phyloP scores from a whole-genome alignment of 2,888 invertebrate species.

The Ceratothoa steindachneri region DNA sequence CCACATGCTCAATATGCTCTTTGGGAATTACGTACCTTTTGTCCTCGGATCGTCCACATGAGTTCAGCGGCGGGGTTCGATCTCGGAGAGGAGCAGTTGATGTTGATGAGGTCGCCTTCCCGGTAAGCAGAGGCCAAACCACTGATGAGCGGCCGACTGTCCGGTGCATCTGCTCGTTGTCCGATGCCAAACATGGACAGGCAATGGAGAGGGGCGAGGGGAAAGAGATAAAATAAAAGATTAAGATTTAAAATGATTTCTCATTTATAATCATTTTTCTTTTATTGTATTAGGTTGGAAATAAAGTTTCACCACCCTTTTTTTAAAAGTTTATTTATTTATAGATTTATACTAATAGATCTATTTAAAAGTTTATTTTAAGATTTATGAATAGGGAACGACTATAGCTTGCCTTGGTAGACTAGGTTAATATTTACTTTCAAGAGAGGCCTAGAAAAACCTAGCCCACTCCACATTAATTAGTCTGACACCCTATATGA shows the following conservation, averaged over 20 bases:
- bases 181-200: not conserved
- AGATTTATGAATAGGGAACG: too few relatives aligned
- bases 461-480: too few relatives aligned
- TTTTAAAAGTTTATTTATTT: too few relatives aligned
- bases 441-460: too few relatives aligned
- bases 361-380: too few relatives aligned
- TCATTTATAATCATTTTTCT: not conserved
- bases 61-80: slow-evolving; percentile 24
- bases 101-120: slow-evolving; percentile 31
- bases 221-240: not conserved
- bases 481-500: too few relatives aligned
- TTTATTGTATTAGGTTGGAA: too few relatives aligned
- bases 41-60: slow-evolving; percentile 18
- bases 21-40: not conserved
- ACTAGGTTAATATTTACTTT: too few relatives aligned
- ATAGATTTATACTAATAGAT: too few relatives aligned
- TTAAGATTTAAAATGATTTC: not conserved
- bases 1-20: too few relatives aligned
- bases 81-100: slow-evolving; percentile 30
- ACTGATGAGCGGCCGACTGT: slow-evolving; percentile 12
- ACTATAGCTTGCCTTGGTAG: too few relatives aligned
- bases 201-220: not conserved
- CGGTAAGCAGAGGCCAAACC: slow-evolving; percentile 25
- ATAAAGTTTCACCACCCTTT: too few relatives aligned
- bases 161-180: slow-evolving; percentile 33